A percentile compares a stretch with the other conserved stretches of the same genome.
These are phyloP conservation scores for Aeoliscus strigatus DNA, from an alignment of 2,797 vertebrate genomes.

Conservation along the genomic window DNA sequence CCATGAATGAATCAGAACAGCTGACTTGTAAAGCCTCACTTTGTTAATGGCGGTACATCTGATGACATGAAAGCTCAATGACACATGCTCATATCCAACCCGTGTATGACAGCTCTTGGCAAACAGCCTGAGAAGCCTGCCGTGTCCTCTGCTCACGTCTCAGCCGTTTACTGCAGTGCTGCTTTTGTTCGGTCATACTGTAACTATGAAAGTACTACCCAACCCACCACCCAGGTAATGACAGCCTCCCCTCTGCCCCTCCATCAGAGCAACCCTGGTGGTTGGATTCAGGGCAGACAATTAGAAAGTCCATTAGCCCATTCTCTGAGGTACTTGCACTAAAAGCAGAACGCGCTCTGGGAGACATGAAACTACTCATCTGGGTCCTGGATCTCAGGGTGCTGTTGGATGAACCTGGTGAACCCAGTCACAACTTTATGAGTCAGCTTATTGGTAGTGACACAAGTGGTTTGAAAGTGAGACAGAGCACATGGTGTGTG, in stretches of 20 bases:
- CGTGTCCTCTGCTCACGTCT: slow-evolving; percentile 53
- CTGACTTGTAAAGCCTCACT: no score
- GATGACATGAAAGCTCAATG: slow-evolving; percentile 4
- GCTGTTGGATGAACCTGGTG: slow-evolving; percentile 43
- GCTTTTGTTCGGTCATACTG: slow-evolving; percentile 33
- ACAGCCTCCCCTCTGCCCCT: background rate
- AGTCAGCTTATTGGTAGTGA: slow-evolving; percentile 44
- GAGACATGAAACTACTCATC: slow-evolving; percentile 43
- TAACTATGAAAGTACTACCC: slow-evolving; percentile 3
- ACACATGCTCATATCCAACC: slow-evolving; percentile 12
- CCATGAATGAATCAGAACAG: background rate
- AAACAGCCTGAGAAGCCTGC: slow-evolving; percentile 37
- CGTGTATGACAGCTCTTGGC: slow-evolving; percentile 45
- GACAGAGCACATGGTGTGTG: background rate
- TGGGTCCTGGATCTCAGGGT: slow-evolving; percentile 38
- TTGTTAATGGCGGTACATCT: no score
- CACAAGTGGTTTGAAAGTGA: slow-evolving; percentile 16
- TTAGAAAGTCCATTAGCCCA: slow-evolving; percentile 74
- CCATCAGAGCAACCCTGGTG: slow-evolving; percentile 18
- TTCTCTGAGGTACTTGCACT: slow-evolving; percentile 67
- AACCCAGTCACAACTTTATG: slow-evolving; percentile 49
- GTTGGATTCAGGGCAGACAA: slow-evolving; percentile 70
- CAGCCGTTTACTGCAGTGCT: slow-evolving; percentile 56
- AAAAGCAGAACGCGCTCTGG: slow-evolving; percentile 63
- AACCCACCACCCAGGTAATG: no score